A percentile compares a stretch with the other conserved stretches of the same genome.
Conservation (phyloP, 1,140 invertebrate genomes). For the Ericerus pela region DNA sequence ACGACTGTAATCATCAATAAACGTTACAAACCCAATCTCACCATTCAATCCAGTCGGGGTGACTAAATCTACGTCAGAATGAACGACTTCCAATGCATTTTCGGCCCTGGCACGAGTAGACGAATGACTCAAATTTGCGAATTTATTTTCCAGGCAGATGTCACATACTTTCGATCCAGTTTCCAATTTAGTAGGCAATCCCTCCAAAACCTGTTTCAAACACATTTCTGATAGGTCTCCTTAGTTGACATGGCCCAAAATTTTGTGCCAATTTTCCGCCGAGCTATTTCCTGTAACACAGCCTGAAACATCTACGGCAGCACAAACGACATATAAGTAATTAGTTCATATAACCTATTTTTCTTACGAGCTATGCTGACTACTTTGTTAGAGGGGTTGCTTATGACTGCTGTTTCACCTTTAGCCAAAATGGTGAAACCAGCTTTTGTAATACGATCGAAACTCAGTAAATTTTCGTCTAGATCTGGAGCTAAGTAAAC, state of each 20-base stretch:
- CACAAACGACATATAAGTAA: background rate
- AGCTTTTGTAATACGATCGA: too few relatives aligned
- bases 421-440: too few relatives aligned
- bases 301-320: background rate
- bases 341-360: too few relatives aligned
- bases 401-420: slow-evolving; percentile 1
- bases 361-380: too few relatives aligned
- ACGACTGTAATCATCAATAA: slow-evolving; percentile 27
- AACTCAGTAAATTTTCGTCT: slow-evolving; percentile 19
- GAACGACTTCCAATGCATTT: slow-evolving; percentile 21
- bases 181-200: background rate
- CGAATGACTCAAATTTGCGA: slow-evolving; percentile 18
- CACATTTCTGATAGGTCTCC: slow-evolving; percentile 20
- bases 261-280: slow-evolving; percentile 13
- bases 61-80: slow-evolving; percentile 22
- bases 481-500: slow-evolving; percentile 15
- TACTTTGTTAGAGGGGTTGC: background rate
- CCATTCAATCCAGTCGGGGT: slow-evolving; percentile 16
- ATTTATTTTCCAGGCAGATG: slow-evolving; percentile 19
- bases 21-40: slow-evolving; percentile 23
- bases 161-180: slow-evolving; percentile 18
- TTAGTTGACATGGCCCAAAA: slow-evolving; percentile 22
- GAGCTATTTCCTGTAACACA: background rate
- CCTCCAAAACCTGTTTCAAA: background rate
- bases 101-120: slow-evolving; percentile 12